A percentile compares a stretch with the other conserved stretches of the same genome.
phyloP scores from a whole-genome alignment of 2,888 invertebrate species.

The Cyaniris semiargus region DNA sequence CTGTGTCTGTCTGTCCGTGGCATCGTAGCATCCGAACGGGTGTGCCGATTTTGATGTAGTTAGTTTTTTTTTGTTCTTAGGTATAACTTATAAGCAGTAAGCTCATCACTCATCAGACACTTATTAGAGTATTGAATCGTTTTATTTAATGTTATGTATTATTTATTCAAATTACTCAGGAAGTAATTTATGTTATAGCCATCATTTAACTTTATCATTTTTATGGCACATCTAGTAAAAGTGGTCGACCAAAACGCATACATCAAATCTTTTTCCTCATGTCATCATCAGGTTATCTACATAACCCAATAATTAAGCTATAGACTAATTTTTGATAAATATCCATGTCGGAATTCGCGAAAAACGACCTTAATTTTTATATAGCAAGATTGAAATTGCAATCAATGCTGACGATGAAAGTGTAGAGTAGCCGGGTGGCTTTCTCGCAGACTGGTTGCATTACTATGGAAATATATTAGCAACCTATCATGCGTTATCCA shows the following conservation, averaged over 20 bases:
- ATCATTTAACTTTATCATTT: background rate
- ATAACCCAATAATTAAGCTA: slow-evolving; percentile 15
- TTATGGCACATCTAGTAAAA: background rate
- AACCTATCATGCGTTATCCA: background rate
- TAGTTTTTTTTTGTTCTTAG: too few species aligned
- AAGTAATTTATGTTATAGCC: background rate
- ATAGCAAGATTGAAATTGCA: background rate
- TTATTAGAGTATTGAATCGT: too few species aligned
- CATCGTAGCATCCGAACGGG: too few species aligned
- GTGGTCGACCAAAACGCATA: background rate
- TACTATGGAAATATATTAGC: slow-evolving; percentile 18
- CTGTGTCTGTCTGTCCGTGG: too few species aligned
- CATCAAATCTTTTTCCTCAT: slow-evolving; percentile 11
- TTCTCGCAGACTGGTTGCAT: slow-evolving; percentile 7
- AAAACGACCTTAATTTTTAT: background rate
- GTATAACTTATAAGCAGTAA: too few species aligned
- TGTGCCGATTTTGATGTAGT: too few species aligned
- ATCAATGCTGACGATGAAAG: slow-evolving; percentile 6
- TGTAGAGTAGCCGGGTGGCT: background rate
- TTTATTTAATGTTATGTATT: too few species aligned
- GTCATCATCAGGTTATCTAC: background rate
- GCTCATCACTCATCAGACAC: too few species aligned
- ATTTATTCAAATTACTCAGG: background rate
- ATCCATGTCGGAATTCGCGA: background rate
- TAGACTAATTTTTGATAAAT: background rate